These are phyloP conservation scores for Lepidochitona cinerea DNA, from an alignment of 2,888 invertebrate genomes.

Conservation along the genomic window DNA sequence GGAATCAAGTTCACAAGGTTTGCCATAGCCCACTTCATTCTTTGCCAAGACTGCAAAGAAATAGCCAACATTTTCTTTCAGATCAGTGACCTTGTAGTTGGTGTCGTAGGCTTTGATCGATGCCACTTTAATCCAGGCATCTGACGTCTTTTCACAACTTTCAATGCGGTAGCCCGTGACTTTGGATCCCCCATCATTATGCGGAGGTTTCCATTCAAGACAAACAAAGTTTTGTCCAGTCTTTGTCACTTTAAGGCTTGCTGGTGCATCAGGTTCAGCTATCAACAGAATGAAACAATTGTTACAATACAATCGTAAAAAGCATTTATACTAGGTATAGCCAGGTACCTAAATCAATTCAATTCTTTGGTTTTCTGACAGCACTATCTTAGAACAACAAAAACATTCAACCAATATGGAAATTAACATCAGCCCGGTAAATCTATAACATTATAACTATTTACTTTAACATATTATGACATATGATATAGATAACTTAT, in stretches of 20 bases:
- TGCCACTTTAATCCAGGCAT: conserved; percentile 22
- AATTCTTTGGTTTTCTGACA: no score
- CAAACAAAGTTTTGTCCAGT: conserved; percentile 23
- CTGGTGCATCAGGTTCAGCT: conserved; percentile 21
- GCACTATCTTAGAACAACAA: no score
- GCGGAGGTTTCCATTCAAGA: conserved; percentile 65
- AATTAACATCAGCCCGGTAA: no score
- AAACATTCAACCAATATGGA: no score
- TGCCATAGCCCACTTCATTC: conserved; percentile 86
- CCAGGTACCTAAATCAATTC: no score
- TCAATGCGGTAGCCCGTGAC: conserved; percentile 44
- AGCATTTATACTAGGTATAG: no score
- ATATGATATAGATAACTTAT: no score
- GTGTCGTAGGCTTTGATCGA: conserved; percentile 21
- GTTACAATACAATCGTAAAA: no score
- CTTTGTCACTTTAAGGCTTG: conserved; percentile 12
- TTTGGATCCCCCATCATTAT: conserved; percentile 56
- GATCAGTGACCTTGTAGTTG: conserved; percentile 32
- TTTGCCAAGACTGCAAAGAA: conserved; percentile 87
- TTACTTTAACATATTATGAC: no score
- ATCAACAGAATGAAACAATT: background rate
- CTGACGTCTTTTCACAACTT: conserved; percentile 16
- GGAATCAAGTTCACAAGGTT: conserved; percentile 60
- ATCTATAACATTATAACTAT: no score
- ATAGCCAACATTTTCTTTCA: conserved; percentile 75